Conservation (phyloP, 2,113 vertebrate genomes). For the Oncorhynchus masou region DNA sequence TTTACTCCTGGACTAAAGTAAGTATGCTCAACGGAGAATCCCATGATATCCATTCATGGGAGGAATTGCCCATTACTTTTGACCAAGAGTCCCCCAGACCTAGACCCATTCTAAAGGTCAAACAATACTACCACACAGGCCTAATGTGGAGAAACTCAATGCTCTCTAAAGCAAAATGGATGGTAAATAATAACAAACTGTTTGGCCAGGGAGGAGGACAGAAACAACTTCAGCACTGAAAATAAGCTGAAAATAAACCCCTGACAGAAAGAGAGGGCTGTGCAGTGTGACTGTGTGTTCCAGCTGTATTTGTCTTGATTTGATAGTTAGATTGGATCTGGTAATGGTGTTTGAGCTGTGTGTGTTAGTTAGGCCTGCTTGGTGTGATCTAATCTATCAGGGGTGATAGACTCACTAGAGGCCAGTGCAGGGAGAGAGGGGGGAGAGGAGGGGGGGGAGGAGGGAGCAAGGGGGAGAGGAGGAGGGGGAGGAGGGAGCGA, state of each 20-base stretch:
- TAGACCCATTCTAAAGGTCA: conserved; percentile 6
- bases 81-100: conserved; percentile 13
- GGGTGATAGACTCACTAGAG: conserved; percentile 59
- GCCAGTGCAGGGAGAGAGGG: conserved; percentile 73
- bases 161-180: conserved; percentile 16
- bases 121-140: too few relatives aligned
- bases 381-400: conserved; percentile 80
- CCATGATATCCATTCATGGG: too few relatives aligned
- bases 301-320: conserved; percentile 48
- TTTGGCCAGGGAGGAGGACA: conserved; percentile 56
- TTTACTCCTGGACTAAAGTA: too few relatives aligned
- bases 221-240: background rate
- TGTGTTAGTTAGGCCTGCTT: conserved; percentile 58
- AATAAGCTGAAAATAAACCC: background rate
- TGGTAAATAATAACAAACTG: conserved; percentile 25
- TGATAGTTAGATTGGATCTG: conserved; percentile 57
- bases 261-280: too few relatives aligned
- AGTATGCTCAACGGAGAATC: too few relatives aligned
- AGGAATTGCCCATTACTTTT: too few relatives aligned
- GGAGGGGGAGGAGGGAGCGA: too few relatives aligned
- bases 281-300: background rate
- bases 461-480: too few relatives aligned
- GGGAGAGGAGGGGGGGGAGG: too few relatives aligned
- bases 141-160: too few relatives aligned
- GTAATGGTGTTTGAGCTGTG: background rate